Conservation (phyloP, 2,888 invertebrate genomes). For the Chymomyza caudatula region DNA sequence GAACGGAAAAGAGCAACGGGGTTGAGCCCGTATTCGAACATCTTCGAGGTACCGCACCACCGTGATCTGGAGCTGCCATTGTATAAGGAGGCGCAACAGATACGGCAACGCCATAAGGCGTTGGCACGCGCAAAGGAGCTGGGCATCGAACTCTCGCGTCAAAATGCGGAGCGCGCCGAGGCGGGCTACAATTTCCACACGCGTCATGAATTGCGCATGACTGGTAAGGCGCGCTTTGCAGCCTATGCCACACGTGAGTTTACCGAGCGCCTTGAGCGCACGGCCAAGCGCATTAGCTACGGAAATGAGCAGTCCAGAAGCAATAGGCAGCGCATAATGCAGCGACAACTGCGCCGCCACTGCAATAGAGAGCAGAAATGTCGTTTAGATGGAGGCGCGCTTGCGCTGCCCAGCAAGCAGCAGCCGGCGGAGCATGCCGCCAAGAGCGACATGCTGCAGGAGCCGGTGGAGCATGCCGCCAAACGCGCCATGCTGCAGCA, state of each 20-base stretch:
- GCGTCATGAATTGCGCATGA: slow-evolving; percentile 34
- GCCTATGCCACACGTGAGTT: slow-evolving; percentile 33
- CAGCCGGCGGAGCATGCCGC: too few species aligned
- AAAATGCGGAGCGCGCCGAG: slow-evolving; percentile 59
- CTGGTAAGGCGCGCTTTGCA: slow-evolving; percentile 38
- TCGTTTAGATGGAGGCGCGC: background rate
- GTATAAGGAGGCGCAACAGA: slow-evolving; percentile 22
- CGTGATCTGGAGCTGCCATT: background rate
- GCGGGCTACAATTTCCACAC: slow-evolving; percentile 21
- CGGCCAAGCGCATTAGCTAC: slow-evolving; percentile 57
- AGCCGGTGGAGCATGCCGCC: slow-evolving; percentile 12
- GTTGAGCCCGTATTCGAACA: too few species aligned
- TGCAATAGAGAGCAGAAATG: background rate
- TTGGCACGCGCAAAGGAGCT: slow-evolving; percentile 53
- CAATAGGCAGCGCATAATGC: slow-evolving; percentile 54
- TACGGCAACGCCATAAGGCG: slow-evolving; percentile 42
- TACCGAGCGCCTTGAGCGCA: slow-evolving; percentile 42
- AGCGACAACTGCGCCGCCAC: slow-evolving; percentile 23
- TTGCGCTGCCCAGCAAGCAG: background rate
- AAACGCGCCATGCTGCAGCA: slow-evolving; percentile 45
- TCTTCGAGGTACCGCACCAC: too few species aligned
- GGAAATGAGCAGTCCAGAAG: slow-evolving; percentile 65
- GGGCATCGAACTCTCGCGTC: slow-evolving; percentile 60
- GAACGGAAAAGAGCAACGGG: slow-evolving; percentile 47
- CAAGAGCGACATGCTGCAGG: too few species aligned